Evolutionary conservation across 1,140 invertebrate species (phyloP).

Genomic region (Drosophila funebris): DNA sequence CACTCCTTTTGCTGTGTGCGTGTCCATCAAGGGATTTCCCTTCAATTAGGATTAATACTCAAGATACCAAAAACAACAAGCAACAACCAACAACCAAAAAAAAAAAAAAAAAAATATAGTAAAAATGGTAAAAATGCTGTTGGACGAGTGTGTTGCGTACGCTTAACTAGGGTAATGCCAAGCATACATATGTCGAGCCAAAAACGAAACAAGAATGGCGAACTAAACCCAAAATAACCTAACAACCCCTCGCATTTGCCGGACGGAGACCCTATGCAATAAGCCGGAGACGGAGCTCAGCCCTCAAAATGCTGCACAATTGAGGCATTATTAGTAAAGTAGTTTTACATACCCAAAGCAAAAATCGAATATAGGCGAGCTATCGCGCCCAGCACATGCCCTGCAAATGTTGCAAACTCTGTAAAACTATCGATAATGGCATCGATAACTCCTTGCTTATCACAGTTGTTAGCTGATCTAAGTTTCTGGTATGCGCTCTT

Average conservation of each 20-base stretch:
- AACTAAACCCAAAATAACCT: conserved; percentile 24
- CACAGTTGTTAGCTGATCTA: too few relatives aligned
- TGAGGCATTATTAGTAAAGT: conserved; percentile 82
- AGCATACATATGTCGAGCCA: conserved; percentile 37
- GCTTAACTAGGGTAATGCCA: conserved; percentile 74
- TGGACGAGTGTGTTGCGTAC: conserved; percentile 15
- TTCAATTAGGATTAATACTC: conserved; percentile 83
- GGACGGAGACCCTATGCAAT: conserved; percentile 24
- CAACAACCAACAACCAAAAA: conserved; percentile 26
- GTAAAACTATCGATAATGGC: too few relatives aligned
- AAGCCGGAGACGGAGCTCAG: conserved; percentile 14
- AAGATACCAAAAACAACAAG: conserved; percentile 63
- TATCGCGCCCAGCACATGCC: background rate
- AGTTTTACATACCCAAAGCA: conserved; percentile 59
- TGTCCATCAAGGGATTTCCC: conserved; percentile 78
- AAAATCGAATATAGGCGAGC: background rate
- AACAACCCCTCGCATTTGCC: background rate
- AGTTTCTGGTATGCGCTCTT: too few relatives aligned
- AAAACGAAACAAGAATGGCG: background rate
- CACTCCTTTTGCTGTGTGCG: conserved; percentile 32
- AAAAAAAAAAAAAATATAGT: conserved; percentile 26
- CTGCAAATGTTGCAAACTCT: background rate
- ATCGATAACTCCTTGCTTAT: too few relatives aligned
- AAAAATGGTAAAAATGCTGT: conserved; percentile 31
- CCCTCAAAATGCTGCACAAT: conserved; percentile 62